These are phyloP conservation scores for Rhynchophorus ferrugineus DNA, from an alignment of 1,140 invertebrate species.

Conservation along the genomic window DNA sequence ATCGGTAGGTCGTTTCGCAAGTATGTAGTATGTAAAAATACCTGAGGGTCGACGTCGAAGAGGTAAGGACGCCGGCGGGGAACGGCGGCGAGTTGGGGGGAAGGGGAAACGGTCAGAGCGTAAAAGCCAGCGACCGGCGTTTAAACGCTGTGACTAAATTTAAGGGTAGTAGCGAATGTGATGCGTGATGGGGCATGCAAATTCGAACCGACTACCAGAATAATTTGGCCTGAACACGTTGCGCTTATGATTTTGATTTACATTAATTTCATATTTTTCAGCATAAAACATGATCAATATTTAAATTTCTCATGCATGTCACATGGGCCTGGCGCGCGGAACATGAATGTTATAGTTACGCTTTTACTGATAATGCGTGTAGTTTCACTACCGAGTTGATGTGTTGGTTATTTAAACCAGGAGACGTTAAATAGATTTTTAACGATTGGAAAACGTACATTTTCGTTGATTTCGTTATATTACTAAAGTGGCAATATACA, in stretches of 20 bases:
- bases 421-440: conserved; percentile 2
- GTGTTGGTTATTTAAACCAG: background rate
- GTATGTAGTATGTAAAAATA: too few relatives aligned
- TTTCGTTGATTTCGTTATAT: too few relatives aligned
- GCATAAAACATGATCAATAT: conserved; percentile 38
- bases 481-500: too few relatives aligned
- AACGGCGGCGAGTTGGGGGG: too few relatives aligned
- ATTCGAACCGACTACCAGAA: conserved; percentile 39
- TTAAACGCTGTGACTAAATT: conserved; percentile 12
- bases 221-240: conserved; percentile 41
- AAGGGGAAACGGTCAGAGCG: too few relatives aligned
- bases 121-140: too few relatives aligned
- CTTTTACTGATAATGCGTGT: conserved; percentile 24
- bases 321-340: too few relatives aligned
- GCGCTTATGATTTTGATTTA: conserved; percentile 43
- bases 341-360: conserved; percentile 25
- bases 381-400: conserved; percentile 4
- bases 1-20: too few relatives aligned
- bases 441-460: too few relatives aligned
- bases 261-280: conserved; percentile 43
- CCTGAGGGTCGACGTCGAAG: too few relatives aligned
- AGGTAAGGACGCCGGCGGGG: too few relatives aligned
- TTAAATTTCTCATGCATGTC: conserved; percentile 33
- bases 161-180: conserved; percentile 19
- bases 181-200: conserved; percentile 39